Evolutionary conservation across 2,888 invertebrate genomes (phyloP).

Genomic region (Erynnis tages): DNA sequence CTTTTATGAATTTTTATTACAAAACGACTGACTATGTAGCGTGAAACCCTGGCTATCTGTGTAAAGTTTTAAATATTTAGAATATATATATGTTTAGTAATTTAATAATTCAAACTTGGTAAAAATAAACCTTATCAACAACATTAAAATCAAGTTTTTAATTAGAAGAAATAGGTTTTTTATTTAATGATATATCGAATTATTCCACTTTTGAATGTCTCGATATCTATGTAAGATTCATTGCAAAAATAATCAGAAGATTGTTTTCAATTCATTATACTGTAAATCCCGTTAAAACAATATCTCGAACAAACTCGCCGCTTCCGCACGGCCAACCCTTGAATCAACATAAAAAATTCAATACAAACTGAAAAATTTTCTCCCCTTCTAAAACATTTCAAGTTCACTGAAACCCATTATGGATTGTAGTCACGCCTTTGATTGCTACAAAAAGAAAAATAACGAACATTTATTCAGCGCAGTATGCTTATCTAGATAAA

Average conservation of each 20-base stretch:
- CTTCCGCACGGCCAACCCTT: conserved; percentile 14
- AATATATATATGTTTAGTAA: too few relatives aligned
- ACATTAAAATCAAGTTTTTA: too few relatives aligned
- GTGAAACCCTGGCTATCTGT: too few relatives aligned
- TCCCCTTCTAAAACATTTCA: conserved; percentile 29
- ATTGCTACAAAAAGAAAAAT: conserved; percentile 20
- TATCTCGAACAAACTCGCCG: conserved; percentile 16
- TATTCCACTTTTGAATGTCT: background rate
- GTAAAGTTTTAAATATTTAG: too few relatives aligned
- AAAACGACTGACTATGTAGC: too few relatives aligned
- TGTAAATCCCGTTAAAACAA: conserved; percentile 15
- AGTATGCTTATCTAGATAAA: too few relatives aligned
- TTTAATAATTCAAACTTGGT: too few relatives aligned
- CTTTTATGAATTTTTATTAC: too few relatives aligned
- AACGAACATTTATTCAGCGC: too few relatives aligned
- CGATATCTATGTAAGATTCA: background rate
- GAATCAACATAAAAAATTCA: conserved; percentile 30
- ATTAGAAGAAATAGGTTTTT: too few relatives aligned
- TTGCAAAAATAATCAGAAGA: conserved; percentile 4
- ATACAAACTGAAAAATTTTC: conserved; percentile 26
- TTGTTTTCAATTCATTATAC: conserved; percentile 3
- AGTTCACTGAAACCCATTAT: conserved; percentile 14
- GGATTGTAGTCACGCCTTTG: conserved; percentile 20
- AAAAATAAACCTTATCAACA: too few relatives aligned
- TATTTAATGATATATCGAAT: too few relatives aligned